phyloP scores from a whole-genome alignment of 2,113 vertebrate genomes.

The Aldabrachelys gigantea region DNA sequence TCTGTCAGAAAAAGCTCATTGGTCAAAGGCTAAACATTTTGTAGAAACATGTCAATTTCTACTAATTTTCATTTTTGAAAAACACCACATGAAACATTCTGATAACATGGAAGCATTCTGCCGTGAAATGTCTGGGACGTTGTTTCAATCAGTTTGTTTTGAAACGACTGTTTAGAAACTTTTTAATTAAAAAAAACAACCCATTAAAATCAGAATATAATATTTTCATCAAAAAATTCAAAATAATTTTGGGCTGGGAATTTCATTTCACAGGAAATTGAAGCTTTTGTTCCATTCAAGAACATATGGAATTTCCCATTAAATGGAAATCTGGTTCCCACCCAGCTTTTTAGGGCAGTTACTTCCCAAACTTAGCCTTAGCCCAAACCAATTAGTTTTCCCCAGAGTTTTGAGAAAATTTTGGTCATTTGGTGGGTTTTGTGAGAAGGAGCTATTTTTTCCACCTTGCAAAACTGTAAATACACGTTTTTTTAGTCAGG shows the following conservation, averaged over 20 bases:
- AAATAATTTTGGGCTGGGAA: neutral
- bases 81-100: neutral
- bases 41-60: neutral
- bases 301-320: neutral
- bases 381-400: neutral
- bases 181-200: neutral
- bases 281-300: neutral
- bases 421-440: neutral
- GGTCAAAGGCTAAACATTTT: neutral
- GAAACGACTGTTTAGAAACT: neutral
- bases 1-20: fast-evolving
- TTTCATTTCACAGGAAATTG: neutral
- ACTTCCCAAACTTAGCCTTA: neutral
- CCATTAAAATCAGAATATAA: neutral
- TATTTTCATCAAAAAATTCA: neutral
- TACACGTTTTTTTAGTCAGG: too few species aligned
- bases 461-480: neutral
- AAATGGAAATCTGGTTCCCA: neutral
- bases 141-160: too few species aligned
- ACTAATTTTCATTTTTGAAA: neutral
- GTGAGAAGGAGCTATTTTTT: neutral
- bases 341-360: neutral
- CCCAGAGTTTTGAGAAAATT: neutral
- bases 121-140: neutral
- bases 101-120: neutral